A percentile compares a stretch with the other conserved stretches of the same genome.
Evolutionary conservation across 2,888 invertebrate genomes (phyloP).

Genomic region (Chymomyza procnemis): DNA sequence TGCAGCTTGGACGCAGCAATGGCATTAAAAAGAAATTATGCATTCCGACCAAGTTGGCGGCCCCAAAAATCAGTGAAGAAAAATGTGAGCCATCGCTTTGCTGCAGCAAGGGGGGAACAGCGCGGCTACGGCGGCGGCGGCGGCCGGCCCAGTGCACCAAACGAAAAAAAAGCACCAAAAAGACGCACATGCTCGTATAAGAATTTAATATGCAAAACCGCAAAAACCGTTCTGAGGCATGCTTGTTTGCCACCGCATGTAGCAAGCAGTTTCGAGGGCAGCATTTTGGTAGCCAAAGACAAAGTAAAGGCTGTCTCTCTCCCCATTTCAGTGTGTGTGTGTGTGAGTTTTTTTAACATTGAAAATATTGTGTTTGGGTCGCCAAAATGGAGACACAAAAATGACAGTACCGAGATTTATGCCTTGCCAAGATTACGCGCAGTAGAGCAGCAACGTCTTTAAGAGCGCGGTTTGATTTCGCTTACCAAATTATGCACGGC

Average conservation of each 20-base stretch:
- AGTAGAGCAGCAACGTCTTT: conserved; percentile 22
- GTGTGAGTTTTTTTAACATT: conserved; percentile 66
- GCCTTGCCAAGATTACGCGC: conserved; percentile 72
- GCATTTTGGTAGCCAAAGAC: conserved; percentile 9
- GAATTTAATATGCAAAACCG: conserved; percentile 76
- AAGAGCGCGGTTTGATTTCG: conserved; percentile 40
- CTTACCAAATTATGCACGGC: conserved; percentile 63
- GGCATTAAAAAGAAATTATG: conserved; percentile 73
- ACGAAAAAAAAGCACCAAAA: background rate
- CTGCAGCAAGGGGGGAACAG: background rate
- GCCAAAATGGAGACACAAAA: conserved; percentile 76
- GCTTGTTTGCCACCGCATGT: conserved; percentile 1
- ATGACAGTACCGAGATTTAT: conserved; percentile 75
- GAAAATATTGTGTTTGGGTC: conserved; percentile 75
- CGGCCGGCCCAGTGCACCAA: background rate
- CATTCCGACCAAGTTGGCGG: conserved; percentile 70
- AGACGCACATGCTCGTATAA: conserved; percentile 28
- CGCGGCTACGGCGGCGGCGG: conserved; percentile 1
- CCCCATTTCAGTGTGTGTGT: conserved; percentile 40
- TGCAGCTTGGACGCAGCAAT: conserved; percentile 32
- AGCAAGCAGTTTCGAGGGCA: background rate
- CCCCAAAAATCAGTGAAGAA: conserved; percentile 66
- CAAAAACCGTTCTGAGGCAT: conserved; percentile 64
- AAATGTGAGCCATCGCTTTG: conserved; percentile 47
- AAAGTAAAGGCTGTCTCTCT: conserved; percentile 12